Base-by-base conservation (phyloP, 2,797 vertebrate genomes). In the Phoebastria nigripes region DNA sequence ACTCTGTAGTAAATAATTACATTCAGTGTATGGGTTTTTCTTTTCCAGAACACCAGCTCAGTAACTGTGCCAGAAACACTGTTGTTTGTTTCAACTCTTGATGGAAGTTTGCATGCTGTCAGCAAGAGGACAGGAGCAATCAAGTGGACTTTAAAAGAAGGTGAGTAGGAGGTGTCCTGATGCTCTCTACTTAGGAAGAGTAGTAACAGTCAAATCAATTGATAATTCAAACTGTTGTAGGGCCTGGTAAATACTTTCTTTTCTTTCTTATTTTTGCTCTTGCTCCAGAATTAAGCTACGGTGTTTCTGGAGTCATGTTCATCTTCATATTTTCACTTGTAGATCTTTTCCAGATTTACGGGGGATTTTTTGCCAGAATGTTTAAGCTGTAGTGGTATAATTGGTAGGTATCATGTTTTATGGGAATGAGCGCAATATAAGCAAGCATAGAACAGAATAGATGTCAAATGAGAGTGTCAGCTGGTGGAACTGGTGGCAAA, bases 81-180 rank as follows among this genome's bases (percentile, higher is more conserved):
- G 93, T 93, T 99, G 90, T 99, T 99, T 97, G 99, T 99, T 93
- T 99, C 99, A 78, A 99, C 99, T 6, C 97, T 99, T 96, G 99
- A 99, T 84, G 99, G 99, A 74, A 99, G 99, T 94, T 98, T 99
- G 82, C 99, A 99, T 3, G 99, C 99, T 4, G 99, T 99, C 95
- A 99, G 98, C 98, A 99, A 99, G 98, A 98, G 99, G 92, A 99
- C 99, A 0, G 99, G 99, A 90, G 98, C 98, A 1, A 99, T 99
- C 97, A 99, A 99, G 85, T 99, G 99, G 99, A 99, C 99, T 79
- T 98, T 99, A 96, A 99, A 99, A 98, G 99, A 99, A 99, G 99
- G 99, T 99, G 97, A 98, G 98, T 83, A 78, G 67, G 80, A 82
- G 41, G 8, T 58, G 47, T 70, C 66, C 37, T 91, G 42, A 11